A percentile compares a stretch with the other conserved stretches of the same genome.
These are phyloP conservation scores for Rhynchotus rufescens DNA, from an alignment of 2,797 vertebrate species.

Conservation along the genomic window DNA sequence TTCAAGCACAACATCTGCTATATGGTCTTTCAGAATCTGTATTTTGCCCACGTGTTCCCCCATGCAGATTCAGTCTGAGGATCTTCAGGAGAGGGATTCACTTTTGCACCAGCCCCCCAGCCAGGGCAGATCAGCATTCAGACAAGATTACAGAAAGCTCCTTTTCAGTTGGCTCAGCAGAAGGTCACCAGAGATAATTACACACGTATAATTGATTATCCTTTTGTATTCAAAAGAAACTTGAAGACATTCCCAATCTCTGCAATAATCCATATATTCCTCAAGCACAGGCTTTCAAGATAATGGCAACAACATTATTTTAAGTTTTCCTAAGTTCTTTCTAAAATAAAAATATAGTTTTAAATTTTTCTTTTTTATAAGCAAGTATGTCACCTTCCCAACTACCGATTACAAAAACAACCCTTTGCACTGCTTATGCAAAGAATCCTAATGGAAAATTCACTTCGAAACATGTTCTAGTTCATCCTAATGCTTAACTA, in stretches of 20 bases:
- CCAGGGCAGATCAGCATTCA: not conserved
- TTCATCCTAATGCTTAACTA: not conserved
- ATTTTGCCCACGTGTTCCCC: not conserved
- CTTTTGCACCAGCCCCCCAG: not conserved
- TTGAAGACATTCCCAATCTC: not conserved
- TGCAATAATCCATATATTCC: not conserved
- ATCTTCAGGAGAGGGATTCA: not conserved
- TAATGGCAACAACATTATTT: not conserved
- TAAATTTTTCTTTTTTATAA: not conserved
- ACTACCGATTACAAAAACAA: not conserved
- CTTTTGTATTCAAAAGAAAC: slow-evolving; percentile 4
- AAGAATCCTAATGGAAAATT: not conserved
- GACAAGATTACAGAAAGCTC: slow-evolving; percentile 46
- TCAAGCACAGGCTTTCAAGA: not conserved
- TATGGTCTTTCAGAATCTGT: not conserved
- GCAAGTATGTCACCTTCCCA: not conserved
- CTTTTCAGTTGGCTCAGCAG: slow-evolving; percentile 21
- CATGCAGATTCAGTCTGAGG: not conserved
- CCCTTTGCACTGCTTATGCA: not conserved
- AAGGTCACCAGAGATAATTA: not conserved
- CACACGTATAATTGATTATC: not conserved
- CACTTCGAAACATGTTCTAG: not conserved
- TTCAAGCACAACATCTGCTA: not conserved
- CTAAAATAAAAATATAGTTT: not conserved
- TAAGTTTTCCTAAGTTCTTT: not conserved